These are phyloP conservation scores for Steinernema carpocapsae DNA, from an alignment of 2,888 invertebrate genomes.

Conservation along the genomic window DNA sequence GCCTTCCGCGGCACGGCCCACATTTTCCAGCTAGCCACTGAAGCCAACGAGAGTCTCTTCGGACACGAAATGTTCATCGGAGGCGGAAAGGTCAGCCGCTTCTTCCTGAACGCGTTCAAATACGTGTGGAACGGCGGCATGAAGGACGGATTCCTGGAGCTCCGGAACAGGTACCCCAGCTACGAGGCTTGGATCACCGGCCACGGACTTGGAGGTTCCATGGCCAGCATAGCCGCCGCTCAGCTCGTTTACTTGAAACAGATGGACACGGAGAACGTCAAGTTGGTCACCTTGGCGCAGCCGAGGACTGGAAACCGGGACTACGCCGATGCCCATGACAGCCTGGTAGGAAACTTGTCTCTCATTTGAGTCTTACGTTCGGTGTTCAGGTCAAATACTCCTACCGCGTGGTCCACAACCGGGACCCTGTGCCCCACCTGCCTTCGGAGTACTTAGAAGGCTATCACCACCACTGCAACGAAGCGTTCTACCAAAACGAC, in stretches of 20 bases:
- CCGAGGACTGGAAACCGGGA: slow-evolving; percentile 56
- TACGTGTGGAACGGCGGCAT: slow-evolving; percentile 54
- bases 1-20: slow-evolving; percentile 49
- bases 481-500: neutral
- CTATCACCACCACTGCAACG: slow-evolving; percentile 17
- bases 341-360: slow-evolving; percentile 38
- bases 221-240: slow-evolving; percentile 56
- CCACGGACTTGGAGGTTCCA: slow-evolving; percentile 58
- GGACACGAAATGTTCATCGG: slow-evolving; percentile 49
- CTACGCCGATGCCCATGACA: slow-evolving; percentile 55
- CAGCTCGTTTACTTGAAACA: slow-evolving; percentile 48
- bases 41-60: slow-evolving; percentile 46
- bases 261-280: slow-evolving; percentile 47
- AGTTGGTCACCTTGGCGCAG: slow-evolving; percentile 58
- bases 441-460: slow-evolving; percentile 3
- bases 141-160: slow-evolving; percentile 52
- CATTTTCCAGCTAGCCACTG: slow-evolving; percentile 48
- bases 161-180: slow-evolving; percentile 46
- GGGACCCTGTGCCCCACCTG: neutral
- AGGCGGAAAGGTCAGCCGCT: slow-evolving; percentile 56
- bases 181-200: slow-evolving; percentile 56
- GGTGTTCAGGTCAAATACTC: slow-evolving; percentile 27
- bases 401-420: slow-evolving; percentile 26
- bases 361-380: too few relatives aligned
- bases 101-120: slow-evolving; percentile 53